These are phyloP conservation scores for Kudoa iwatai DNA, from an alignment of 30 jellyfish, hydroid and myxozoan species.

Conservation along the genomic window DNA sequence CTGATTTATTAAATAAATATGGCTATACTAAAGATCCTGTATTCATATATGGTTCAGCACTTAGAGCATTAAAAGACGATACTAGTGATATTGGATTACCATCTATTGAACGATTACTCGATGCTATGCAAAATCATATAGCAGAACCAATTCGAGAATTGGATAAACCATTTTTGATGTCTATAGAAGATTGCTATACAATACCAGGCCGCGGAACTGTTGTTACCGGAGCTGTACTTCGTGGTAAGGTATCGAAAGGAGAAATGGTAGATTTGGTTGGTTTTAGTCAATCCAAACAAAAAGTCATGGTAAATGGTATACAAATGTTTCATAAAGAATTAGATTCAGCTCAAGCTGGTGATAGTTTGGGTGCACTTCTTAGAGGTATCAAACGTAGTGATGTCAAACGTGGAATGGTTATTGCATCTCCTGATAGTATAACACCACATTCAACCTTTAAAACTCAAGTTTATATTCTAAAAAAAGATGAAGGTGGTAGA, in stretches of 20 bases:
- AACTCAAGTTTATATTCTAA: constrained; percentile 2
- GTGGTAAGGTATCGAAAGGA: constrained; percentile 1
- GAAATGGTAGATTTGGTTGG: constrained; percentile 8
- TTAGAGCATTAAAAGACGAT: constrained; percentile 6
- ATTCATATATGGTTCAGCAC: constrained; percentile 9
- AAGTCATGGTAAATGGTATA: constrained; percentile 3
- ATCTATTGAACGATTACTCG: constrained; percentile 2
- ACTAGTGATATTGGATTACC: constrained; percentile 1
- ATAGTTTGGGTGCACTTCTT: constrained; percentile 2
- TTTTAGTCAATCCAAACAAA: neutral
- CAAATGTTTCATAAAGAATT: constrained; percentile 3
- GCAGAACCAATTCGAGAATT: constrained; percentile 10
- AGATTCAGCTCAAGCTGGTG: constrained; percentile 3
- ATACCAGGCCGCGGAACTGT: constrained; percentile 19
- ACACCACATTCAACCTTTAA: constrained; percentile 1
- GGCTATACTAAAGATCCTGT: constrained; percentile 6
- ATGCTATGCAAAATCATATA: constrained; percentile 6
- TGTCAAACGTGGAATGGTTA: constrained; percentile 2
- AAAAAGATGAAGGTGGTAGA: constrained; percentile 3
- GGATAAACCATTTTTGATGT: constrained; percentile 6
- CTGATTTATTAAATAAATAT: constrained; percentile 3
- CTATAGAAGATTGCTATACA: constrained; percentile 8
- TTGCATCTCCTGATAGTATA: constrained; percentile 1
- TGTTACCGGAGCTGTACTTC: constrained; percentile 9
- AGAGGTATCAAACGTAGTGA: constrained; percentile 2